These are phyloP conservation scores for Porites rus DNA, from an alignment of 92 coral and sea anemone genomes.

Conservation along the genomic window DNA sequence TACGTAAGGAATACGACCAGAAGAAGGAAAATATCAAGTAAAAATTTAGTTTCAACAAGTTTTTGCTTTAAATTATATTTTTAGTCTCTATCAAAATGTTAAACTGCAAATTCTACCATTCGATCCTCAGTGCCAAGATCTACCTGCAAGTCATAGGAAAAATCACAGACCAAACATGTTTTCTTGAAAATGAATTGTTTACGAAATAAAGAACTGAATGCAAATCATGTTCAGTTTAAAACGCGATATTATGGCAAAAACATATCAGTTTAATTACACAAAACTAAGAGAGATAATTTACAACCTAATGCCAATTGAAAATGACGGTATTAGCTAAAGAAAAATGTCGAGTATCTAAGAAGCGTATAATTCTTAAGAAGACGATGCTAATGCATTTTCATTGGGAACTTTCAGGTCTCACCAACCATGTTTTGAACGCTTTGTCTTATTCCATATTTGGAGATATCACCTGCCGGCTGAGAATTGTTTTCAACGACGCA, in stretches of 20 bases:
- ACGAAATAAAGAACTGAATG: neutral
- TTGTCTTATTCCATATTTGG: slow-evolving; percentile 39
- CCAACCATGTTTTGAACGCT: neutral
- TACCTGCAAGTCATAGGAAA: neutral
- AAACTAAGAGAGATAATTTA: neutral
- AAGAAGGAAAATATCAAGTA: no score
- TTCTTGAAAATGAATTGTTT: neutral
- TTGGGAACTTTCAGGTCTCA: neutral
- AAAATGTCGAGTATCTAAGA: neutral
- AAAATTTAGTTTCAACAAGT: no score
- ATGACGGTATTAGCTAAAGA: no score
- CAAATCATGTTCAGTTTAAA: neutral
- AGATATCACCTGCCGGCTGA: slow-evolving; percentile 31
- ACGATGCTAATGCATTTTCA: neutral
- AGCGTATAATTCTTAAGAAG: neutral
- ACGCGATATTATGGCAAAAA: neutral
- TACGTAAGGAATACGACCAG: no score
- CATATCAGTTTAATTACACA: slow-evolving; percentile 2
- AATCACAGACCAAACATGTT: slow-evolving; percentile 6
- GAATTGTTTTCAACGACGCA: neutral
- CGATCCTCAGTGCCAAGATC: neutral
- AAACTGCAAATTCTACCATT: no score
- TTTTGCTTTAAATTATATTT: no score
- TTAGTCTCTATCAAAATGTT: no score
- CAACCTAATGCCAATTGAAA: neutral